phyloP scores from a whole-genome alignment of 2,113 vertebrate species.

The Apodemus speciosus region DNA sequence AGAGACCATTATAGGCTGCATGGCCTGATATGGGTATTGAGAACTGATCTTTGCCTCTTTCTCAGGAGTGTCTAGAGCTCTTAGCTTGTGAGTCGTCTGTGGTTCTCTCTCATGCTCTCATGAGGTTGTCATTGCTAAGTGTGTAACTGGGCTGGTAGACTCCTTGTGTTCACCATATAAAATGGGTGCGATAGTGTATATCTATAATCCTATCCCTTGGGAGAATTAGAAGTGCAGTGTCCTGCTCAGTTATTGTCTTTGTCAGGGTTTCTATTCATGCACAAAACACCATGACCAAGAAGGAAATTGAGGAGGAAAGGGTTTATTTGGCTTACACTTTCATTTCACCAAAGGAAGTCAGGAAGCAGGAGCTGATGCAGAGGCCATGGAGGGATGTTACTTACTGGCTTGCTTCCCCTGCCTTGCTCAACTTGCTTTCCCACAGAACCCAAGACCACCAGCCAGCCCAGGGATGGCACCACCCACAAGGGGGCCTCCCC shows the following conservation, averaged over 20 bases:
- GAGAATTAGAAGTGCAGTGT: background rate
- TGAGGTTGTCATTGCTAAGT: background rate
- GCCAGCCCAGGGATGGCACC: too few species aligned
- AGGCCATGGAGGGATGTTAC: too few species aligned
- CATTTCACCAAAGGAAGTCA: too few species aligned
- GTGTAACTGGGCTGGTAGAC: background rate
- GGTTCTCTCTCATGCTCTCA: background rate
- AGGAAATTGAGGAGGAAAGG: too few species aligned
- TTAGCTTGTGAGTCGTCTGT: background rate
- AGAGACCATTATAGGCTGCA: background rate
- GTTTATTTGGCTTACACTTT: too few species aligned
- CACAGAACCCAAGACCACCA: too few species aligned
- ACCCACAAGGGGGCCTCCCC: too few species aligned
- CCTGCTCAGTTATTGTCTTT: background rate
- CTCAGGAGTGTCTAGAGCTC: background rate
- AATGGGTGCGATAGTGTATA: background rate
- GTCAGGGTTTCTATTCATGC: too few species aligned
- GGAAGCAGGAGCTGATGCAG: too few species aligned
- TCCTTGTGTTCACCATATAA: background rate
- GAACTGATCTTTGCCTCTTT: background rate
- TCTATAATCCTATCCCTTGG: background rate
- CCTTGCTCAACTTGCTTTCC: too few species aligned
- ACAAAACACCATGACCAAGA: too few species aligned
- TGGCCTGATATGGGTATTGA: background rate
- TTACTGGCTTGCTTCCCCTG: too few species aligned